These are phyloP conservation scores for Drosophila tsacasi DNA, from an alignment of 1,140 invertebrate genomes.

Conservation along the genomic window DNA sequence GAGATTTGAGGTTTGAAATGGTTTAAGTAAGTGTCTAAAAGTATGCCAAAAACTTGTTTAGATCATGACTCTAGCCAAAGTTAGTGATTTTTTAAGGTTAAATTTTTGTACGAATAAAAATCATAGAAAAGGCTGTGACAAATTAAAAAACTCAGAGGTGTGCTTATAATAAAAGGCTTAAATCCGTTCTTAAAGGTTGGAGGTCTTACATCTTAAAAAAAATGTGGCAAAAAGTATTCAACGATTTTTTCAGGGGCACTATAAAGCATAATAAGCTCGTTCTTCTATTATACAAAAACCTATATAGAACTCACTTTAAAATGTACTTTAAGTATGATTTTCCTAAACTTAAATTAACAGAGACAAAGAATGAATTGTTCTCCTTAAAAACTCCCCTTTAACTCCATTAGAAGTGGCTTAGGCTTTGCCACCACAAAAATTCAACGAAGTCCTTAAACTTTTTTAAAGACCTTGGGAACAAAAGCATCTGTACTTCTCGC, in stretches of 20 bases:
- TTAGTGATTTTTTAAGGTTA: too few relatives aligned
- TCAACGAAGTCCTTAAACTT: not conserved
- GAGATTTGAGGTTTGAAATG: not conserved
- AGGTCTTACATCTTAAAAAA: too few relatives aligned
- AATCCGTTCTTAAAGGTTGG: too few relatives aligned
- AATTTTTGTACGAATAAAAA: too few relatives aligned
- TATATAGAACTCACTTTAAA: not conserved
- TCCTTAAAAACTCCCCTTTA: too few relatives aligned
- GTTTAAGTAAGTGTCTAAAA: not conserved
- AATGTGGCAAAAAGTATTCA: too few relatives aligned
- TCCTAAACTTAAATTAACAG: too few relatives aligned
- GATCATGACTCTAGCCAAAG: fast-evolving
- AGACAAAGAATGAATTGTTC: not conserved
- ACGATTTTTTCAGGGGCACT: too few relatives aligned
- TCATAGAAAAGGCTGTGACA: too few relatives aligned
- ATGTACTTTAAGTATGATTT: not conserved
- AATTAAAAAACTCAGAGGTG: too few relatives aligned
- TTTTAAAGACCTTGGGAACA: constrained; percentile 8
- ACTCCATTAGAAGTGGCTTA: not conserved
- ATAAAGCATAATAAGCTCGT: not conserved
- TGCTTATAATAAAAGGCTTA: too few relatives aligned
- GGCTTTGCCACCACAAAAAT: not conserved
- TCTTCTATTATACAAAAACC: not conserved
- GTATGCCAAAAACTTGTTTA: too few relatives aligned
- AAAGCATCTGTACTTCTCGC: not conserved